These are phyloP conservation scores for Acanthornis magna DNA, from an alignment of 2,797 vertebrate genomes.

Conservation along the genomic window DNA sequence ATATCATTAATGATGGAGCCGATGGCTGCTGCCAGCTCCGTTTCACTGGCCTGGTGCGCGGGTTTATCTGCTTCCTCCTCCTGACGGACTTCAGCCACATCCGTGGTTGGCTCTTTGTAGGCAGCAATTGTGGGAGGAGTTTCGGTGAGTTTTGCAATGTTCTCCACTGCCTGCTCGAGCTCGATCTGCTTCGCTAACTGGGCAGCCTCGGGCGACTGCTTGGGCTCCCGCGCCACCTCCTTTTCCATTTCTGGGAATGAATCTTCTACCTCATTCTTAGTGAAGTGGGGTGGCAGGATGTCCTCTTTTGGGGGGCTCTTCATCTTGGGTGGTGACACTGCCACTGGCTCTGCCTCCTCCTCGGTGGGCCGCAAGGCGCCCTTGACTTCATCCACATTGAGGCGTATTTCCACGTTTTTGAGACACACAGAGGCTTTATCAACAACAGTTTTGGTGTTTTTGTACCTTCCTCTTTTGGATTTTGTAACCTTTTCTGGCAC, in stretches of 20 bases:
- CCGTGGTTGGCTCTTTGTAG: conserved; percentile 83
- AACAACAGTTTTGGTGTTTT: conserved; percentile 79
- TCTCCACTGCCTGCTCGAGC: conserved; percentile 94
- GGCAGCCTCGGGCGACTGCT: conserved; percentile 80
- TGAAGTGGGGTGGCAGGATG: conserved; percentile 41
- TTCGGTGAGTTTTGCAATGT: conserved; percentile 92
- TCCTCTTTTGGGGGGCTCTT: conserved; percentile 80
- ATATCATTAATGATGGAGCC: conserved; percentile 95
- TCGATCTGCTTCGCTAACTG: conserved; percentile 91
- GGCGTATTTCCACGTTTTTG: conserved; percentile 85
- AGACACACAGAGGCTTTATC: conserved; percentile 85
- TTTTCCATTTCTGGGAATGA: conserved; percentile 67
- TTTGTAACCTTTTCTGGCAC: conserved; percentile 74
- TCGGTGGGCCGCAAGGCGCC: conserved; percentile 77
- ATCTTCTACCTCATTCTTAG: conserved; percentile 73
- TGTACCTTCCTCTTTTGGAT: conserved; percentile 81
- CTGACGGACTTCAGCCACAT: conserved; percentile 73
- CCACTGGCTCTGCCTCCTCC: conserved; percentile 74
- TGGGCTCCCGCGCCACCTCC: conserved; percentile 75
- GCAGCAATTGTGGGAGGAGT: conserved; percentile 75
- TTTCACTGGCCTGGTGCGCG: conserved; percentile 91
- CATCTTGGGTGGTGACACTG: conserved; percentile 73
- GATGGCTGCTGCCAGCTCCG: conserved; percentile 95
- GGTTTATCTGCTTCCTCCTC: conserved; percentile 89
- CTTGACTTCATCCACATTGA: conserved; percentile 84